Base-by-base conservation (phyloP, 1,140 invertebrate genomes). In the Chironomus tepperi region DNA sequence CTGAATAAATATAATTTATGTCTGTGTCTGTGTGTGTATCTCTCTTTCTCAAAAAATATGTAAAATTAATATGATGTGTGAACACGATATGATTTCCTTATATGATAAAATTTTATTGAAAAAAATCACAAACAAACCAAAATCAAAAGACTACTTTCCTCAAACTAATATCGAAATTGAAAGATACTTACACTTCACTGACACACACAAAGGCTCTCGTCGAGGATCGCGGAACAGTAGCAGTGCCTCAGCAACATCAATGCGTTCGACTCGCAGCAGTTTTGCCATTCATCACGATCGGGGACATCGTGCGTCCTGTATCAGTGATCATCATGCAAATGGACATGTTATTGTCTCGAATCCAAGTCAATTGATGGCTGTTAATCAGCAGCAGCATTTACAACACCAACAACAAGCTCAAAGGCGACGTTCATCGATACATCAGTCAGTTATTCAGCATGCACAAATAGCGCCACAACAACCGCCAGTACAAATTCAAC, bases 131-230 rank as follows among this genome's bases (percentile, higher is more conserved):
- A 70, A 34, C 24, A 34, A 57, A 19, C 8, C n/a, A n/a, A 70
- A 70, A 70, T 19, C 65, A 70, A 70, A 70, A 70, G 19, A 70
- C 65, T 21, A 57, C 47, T 57, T 57, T 57, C 47, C 47, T n/a
- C 47, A 57, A 57, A 57, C 47, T 57, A 57, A 57, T 57, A 57
- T 21, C 16, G 65, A 70, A 70, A 70, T 70, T 19, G 65, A 70
- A 70, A 70, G 65, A 70, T 70, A 70, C 65, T 70, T 70, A 70
- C 65, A 70, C 65, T 70, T 70, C 65, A 70, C 65, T 70, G 65
- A 70, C 65, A 70, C 65, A 70, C 65, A 70, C 65, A 70, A 70
- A 70, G 65, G 65, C 65, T 70, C 65, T 18, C 65, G 65, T 18
- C 65, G 65, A 6, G 65, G 65, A 18, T 70, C 65, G 18, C 65